A percentile compares a stretch with the other conserved stretches of the same genome.
Conservation (phyloP, 2,113 vertebrate genomes). For the Colius striatus region DNA sequence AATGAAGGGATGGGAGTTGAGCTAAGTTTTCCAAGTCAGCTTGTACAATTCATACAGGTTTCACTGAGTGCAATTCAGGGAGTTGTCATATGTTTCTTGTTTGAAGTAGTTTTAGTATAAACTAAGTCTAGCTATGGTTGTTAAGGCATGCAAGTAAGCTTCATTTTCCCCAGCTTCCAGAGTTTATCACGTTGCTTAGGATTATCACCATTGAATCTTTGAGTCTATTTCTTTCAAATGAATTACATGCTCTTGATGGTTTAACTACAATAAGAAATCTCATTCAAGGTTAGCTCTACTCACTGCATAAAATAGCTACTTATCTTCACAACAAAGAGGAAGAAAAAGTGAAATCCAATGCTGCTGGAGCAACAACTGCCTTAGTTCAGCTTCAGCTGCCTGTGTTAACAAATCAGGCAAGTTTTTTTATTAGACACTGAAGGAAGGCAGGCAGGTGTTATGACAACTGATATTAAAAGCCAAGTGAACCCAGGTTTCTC, state of each 20-base stretch:
- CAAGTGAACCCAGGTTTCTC: not conserved
- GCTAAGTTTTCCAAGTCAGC: not conserved
- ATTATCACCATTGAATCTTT: not conserved
- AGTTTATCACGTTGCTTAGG: not conserved
- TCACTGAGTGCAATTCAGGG: not conserved
- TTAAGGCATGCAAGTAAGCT: not conserved
- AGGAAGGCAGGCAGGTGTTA: not conserved
- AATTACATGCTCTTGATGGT: not conserved
- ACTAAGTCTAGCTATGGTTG: not conserved
- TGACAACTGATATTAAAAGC: not conserved
- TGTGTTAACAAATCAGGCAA: not conserved
- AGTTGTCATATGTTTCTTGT: not conserved
- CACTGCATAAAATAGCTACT: not conserved
- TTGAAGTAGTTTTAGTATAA: not conserved
- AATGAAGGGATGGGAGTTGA: not conserved
- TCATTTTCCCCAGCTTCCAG: not conserved
- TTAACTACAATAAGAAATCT: not conserved
- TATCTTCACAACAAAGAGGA: not conserved
- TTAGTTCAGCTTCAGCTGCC: not conserved
- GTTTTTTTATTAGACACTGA: not conserved
- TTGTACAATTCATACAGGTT: not conserved
- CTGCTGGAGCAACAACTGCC: not conserved
- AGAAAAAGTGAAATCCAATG: not conserved
- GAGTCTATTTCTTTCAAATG: not conserved
- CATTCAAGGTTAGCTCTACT: not conserved